phyloP scores from a whole-genome alignment of 1,140 invertebrate genomes.

The Bombus breviceps region DNA sequence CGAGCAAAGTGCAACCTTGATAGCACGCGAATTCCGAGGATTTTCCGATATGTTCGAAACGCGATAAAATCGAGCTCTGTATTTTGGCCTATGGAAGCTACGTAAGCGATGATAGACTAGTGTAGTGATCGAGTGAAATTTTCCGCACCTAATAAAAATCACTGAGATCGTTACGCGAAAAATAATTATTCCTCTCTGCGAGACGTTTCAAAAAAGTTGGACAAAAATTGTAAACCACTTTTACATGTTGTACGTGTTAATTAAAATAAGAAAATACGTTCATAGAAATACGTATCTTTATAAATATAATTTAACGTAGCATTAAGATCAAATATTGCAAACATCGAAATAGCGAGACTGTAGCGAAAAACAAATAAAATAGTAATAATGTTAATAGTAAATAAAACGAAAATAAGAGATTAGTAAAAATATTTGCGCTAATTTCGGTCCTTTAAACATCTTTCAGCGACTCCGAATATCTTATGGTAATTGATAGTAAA shows the following conservation, averaged over 20 bases:
- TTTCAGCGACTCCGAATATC: background rate
- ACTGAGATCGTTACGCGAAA: background rate
- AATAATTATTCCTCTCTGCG: background rate
- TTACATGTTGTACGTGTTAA: background rate
- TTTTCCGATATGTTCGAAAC: constrained; percentile 36
- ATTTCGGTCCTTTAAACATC: background rate
- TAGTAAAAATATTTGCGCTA: background rate
- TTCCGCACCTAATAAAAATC: background rate
- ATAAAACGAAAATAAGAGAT: background rate
- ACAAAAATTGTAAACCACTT: background rate
- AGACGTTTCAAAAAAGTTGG: background rate
- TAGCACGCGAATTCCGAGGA: constrained; percentile 1
- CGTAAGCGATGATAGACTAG: background rate
- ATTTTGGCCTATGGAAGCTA: background rate
- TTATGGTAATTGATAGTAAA: no score
- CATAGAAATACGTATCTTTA: background rate
- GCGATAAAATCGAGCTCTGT: constrained; percentile 8
- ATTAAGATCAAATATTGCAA: background rate
- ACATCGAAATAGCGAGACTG: no score
- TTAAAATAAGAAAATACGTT: background rate
- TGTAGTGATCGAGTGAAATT: background rate
- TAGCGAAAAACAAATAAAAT: background rate
- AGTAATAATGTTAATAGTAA: background rate
- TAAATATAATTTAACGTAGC: background rate
- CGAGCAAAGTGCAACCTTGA: background rate